Base-by-base conservation (phyloP, 2,113 vertebrate species). In the Fulmarus glacialis region DNA sequence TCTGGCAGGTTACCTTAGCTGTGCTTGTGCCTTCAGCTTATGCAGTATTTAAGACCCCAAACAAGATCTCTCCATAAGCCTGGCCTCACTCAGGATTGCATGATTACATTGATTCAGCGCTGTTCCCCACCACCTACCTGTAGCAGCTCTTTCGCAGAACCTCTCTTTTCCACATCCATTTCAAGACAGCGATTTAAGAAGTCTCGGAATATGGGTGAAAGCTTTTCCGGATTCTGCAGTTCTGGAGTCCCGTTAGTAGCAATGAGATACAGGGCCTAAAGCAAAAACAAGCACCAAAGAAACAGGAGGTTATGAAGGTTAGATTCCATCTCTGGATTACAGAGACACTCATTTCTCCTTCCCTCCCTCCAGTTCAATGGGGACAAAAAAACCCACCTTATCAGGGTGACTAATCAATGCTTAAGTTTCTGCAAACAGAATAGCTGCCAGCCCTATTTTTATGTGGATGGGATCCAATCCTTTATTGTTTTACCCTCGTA, bases 141-240 rank as follows among this genome's bases (percentile, higher is more conserved):
- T 13, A 99, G 98, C 5, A 99, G 98, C 58, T 99, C 99, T 96
- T 99, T 99, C 9, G 99, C 99, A 1, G 99, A 99, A 4, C 99
- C 99, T 94, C 99, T 99, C 97, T 99, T 99, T 87, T 99, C 99
- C 96, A 99, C 99, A 0, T 99, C 99, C 99, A 99, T 99, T 97
- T 99, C 99, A 75, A 99, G 98, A 96, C 99, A 99, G 91, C 99
- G 98, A 92, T 99, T 99, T 85, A 99, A 97, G 96, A 99, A 99
- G 97, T 99, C 99, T 97, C 99, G 97, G 97, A 99, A 99, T 64
- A 99, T 98, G 12, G 97, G 72, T 0, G 99, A 99, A 75, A 99
- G 98, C 80, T 99, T 99, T 97, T 99, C 99, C 0, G 99, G 99
- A 80, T 99, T 99, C 98, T 99, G 99, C 84, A 99, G 98, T 68